Evolutionary conservation across 1,140 invertebrate species (phyloP).

Genomic region (Pogonomyrmex californicus): DNA sequence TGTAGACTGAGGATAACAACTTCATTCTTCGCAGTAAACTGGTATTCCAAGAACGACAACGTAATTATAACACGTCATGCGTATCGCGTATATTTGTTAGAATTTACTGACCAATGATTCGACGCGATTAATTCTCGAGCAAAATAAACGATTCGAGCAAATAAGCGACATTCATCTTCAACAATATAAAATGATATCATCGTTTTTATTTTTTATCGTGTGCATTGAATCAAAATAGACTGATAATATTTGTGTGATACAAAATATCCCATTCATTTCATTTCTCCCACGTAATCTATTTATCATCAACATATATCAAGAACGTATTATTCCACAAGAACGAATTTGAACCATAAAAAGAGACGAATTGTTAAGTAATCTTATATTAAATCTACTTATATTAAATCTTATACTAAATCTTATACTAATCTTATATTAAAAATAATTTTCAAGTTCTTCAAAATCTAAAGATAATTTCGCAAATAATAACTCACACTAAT

Average conservation of each 20-base stretch:
- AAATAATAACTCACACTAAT: neutral
- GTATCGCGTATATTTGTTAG: conserved; percentile 45
- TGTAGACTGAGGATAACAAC: conserved; percentile 43
- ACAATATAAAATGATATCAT: neutral
- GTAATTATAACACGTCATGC: conserved; percentile 56
- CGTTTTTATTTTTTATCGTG: neutral
- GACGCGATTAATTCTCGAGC: conserved; percentile 41
- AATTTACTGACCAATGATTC: conserved; percentile 59
- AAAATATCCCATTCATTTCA: conserved; percentile 18
- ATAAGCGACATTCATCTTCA: conserved; percentile 22
- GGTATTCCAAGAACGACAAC: conserved; percentile 39
- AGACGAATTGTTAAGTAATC: neutral
- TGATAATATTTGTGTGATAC: neutral
- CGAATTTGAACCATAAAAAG: neutral
- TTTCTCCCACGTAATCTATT: neutral
- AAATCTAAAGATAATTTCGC: conserved; percentile 6
- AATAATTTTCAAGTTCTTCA: conserved; percentile 6
- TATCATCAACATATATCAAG: neutral
- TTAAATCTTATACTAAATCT: no score
- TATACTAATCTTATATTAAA: neutral
- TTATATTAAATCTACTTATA: neutral
- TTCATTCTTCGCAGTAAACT: conserved; percentile 26
- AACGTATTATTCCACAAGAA: neutral
- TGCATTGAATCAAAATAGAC: neutral
- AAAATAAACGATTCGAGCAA: conserved; percentile 34